Evolutionary conservation across 2,797 vertebrate genomes (phyloP).

Genomic region (Tokudaia muenninki): DNA sequence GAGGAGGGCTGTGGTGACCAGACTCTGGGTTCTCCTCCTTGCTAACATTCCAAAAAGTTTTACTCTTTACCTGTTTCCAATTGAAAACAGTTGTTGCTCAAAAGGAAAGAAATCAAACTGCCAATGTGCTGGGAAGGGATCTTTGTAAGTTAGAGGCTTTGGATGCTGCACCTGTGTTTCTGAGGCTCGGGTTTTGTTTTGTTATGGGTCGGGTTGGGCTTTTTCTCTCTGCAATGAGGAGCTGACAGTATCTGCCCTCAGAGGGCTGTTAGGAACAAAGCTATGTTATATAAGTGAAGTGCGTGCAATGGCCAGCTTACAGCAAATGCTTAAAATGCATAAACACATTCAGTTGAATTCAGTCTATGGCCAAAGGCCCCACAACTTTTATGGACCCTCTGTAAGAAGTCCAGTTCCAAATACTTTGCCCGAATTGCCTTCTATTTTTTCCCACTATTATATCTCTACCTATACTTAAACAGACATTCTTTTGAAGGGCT

Average conservation of each 20-base stretch:
- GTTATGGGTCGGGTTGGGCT: background rate
- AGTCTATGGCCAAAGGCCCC: background rate
- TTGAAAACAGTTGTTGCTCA: background rate
- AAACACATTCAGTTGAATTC: background rate
- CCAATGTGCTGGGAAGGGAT: background rate
- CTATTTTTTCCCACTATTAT: background rate
- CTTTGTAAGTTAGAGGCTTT: background rate
- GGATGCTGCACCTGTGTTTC: background rate
- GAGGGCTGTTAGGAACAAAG: background rate
- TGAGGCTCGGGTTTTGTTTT: background rate
- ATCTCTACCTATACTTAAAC: background rate
- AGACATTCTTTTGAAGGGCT: background rate
- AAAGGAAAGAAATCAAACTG: background rate
- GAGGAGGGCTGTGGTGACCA: background rate
- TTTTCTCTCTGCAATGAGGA: background rate
- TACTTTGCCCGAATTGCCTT: background rate
- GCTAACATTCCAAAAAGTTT: background rate
- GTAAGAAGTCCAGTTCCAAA: background rate
- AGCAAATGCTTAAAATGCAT: background rate
- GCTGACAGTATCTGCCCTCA: background rate
- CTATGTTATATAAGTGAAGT: background rate
- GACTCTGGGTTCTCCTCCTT: background rate
- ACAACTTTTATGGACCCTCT: background rate
- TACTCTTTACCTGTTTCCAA: constrained; percentile 8
- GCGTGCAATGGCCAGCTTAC: background rate